Conservation (phyloP, 2,113 vertebrate genomes). For the Osmerus mordax region DNA sequence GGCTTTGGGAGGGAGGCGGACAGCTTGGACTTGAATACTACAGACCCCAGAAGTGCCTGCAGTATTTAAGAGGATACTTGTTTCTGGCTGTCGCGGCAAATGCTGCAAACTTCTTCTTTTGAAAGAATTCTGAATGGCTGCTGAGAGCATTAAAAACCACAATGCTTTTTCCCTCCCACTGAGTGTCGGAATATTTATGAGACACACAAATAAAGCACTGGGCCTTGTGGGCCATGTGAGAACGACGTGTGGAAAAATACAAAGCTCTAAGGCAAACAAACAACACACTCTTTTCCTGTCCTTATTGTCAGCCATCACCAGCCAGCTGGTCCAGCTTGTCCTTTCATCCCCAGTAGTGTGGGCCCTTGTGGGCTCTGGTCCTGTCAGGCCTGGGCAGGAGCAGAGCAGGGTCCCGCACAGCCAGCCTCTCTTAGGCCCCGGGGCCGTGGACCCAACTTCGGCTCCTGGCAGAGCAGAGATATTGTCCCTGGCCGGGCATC, state of each 20-base stretch:
- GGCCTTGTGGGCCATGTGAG: background rate
- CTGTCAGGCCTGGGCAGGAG: background rate
- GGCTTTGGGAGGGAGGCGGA: background rate
- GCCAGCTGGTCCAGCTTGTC: background rate
- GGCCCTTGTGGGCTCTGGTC: background rate
- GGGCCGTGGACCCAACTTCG: constrained; percentile 9
- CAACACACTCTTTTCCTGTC: background rate
- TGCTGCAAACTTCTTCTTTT: constrained; percentile 5
- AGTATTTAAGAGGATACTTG: constrained; percentile 13
- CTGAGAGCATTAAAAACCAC: constrained; percentile 10
- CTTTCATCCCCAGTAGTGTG: background rate
- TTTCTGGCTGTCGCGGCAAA: background rate
- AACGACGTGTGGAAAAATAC: background rate
- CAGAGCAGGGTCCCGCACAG: background rate
- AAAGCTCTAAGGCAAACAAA: too few species aligned
- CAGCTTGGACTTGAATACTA: constrained; percentile 11
- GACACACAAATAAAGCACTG: background rate
- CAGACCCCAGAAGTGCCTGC: background rate
- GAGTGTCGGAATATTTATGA: constrained; percentile 15
- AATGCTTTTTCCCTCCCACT: constrained; percentile 1
- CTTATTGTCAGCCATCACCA: background rate
- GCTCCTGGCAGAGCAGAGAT: constrained; percentile 10
- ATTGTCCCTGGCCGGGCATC: constrained; percentile 17
- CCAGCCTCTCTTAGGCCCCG: background rate
- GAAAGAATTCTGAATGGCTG: background rate